phyloP scores from a whole-genome alignment of 1,140 invertebrate species.

The Chymomyza costata region DNA sequence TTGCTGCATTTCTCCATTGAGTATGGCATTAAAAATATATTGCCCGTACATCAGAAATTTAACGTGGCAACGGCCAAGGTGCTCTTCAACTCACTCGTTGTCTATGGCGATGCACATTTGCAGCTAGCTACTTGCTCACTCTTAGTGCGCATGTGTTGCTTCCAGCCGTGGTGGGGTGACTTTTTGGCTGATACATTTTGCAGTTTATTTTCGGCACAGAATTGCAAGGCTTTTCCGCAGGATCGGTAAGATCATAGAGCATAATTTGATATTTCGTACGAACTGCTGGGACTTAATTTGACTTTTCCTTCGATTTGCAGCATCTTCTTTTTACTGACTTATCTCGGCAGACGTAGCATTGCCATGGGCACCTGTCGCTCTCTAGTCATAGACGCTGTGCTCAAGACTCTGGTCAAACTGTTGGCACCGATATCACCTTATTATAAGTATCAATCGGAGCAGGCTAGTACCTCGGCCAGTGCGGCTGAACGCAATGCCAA shows the following conservation, averaged over 20 bases:
- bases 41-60: constrained; percentile 77
- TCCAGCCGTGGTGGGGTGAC: constrained; percentile 90
- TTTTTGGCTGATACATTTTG: constrained; percentile 89
- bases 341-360: constrained; percentile 89
- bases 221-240: constrained; percentile 87
- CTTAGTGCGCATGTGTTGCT: constrained; percentile 84
- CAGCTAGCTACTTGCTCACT: constrained; percentile 80
- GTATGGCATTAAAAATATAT: constrained; percentile 77
- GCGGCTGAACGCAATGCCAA: constrained; percentile 43
- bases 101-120: constrained; percentile 70
- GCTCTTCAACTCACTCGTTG: constrained; percentile 79
- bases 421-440: constrained; percentile 77
- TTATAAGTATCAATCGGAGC: constrained; percentile 63
- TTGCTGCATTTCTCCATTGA: constrained; percentile 83
- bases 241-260: constrained; percentile 81
- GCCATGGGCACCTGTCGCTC: constrained; percentile 79
- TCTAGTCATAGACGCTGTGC: constrained; percentile 80
- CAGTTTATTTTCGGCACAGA: constrained; percentile 85
- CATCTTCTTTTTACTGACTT: constrained; percentile 90
- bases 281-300: background rate
- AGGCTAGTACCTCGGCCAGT: constrained; percentile 68
- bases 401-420: constrained; percentile 78
- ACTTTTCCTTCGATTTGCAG: constrained; percentile 76
- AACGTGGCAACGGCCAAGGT: constrained; percentile 80
- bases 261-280: background rate